Evolutionary conservation across 2,888 invertebrate genomes (phyloP).

Genomic region (Portevinia maculata): DNA sequence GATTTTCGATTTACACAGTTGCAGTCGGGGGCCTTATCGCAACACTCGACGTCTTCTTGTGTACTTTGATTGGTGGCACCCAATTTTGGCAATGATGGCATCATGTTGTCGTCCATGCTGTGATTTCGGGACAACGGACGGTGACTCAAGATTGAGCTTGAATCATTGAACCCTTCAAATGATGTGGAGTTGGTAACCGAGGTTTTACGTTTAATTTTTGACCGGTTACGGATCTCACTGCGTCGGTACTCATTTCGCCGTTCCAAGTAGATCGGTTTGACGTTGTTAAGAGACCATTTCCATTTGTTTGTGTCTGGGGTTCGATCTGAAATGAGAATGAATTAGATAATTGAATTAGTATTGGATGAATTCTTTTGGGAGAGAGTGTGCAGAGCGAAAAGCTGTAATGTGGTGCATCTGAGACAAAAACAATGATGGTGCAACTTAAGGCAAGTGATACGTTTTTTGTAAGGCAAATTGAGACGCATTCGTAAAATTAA

Average conservation of each 20-base stretch:
- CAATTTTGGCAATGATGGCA: slow-evolving; percentile 78
- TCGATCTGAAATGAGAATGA: slow-evolving; percentile 78
- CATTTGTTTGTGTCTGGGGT: slow-evolving; percentile 82
- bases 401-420: slow-evolving; percentile 59
- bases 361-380: not conserved
- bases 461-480: not conserved
- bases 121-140: slow-evolving; percentile 76
- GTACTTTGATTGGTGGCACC: slow-evolving; percentile 73
- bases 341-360: not conserved
- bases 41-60: slow-evolving; percentile 56
- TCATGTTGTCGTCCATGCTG: slow-evolving; percentile 79
- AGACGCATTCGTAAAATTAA: not conserved
- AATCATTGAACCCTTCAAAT: slow-evolving; percentile 80
- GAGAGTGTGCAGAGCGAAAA: slow-evolving; percentile 50
- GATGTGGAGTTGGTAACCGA: slow-evolving; percentile 79
- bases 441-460: not conserved
- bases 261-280: slow-evolving; percentile 95
- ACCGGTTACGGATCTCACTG: slow-evolving; percentile 83
- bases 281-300: slow-evolving; percentile 86
- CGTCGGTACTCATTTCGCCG: slow-evolving; percentile 90
- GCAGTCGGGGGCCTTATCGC: slow-evolving; percentile 69
- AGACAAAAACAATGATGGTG: slow-evolving; percentile 53
- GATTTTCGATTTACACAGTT: slow-evolving; percentile 75
- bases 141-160: slow-evolving; percentile 44
- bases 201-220: slow-evolving; percentile 82